Evolutionary conservation across 2,797 vertebrate species (phyloP).

Genomic region (Eleutherodactylus coqui): DNA sequence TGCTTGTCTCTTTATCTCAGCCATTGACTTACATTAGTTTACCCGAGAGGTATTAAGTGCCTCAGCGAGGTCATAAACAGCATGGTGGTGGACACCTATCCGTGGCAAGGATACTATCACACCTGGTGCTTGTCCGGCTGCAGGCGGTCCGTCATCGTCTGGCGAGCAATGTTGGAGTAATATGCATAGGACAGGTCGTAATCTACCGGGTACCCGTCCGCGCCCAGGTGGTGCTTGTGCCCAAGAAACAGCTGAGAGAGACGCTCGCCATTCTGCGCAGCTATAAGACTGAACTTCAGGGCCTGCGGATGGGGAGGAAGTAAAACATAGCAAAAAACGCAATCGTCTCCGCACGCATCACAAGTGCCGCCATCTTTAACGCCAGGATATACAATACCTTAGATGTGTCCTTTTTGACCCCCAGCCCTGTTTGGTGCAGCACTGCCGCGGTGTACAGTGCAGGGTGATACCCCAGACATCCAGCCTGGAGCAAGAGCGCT

Average conservation of each 20-base stretch:
- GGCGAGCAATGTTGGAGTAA: conserved; percentile 80
- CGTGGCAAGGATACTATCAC: neutral
- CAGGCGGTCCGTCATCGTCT: conserved; percentile 74
- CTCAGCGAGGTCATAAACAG: no score
- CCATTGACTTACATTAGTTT: no score
- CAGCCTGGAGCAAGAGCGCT: conserved; percentile 78
- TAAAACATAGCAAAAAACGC: neutral
- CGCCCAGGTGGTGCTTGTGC: conserved; percentile 77
- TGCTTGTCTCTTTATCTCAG: neutral
- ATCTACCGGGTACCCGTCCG: conserved; percentile 70
- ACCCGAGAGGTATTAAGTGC: no score
- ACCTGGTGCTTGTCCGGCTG: conserved; percentile 77
- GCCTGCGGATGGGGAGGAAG: conserved; percentile 68
- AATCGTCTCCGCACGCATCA: neutral
- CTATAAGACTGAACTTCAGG: conserved; percentile 76
- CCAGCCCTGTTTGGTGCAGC: conserved; percentile 76
- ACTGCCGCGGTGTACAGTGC: conserved; percentile 78
- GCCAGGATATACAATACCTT: conserved; percentile 71
- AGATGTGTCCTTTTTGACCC: conserved; percentile 69
- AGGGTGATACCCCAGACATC: conserved; percentile 75
- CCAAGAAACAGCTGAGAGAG: conserved; percentile 78
- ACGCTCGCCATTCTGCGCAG: conserved; percentile 78
- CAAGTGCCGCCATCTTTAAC: neutral
- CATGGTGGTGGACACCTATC: no score
- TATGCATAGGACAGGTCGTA: conserved; percentile 79